Evolutionary conservation across 1,140 invertebrate genomes (phyloP).

Genomic region (Lasaia peninsularis): DNA sequence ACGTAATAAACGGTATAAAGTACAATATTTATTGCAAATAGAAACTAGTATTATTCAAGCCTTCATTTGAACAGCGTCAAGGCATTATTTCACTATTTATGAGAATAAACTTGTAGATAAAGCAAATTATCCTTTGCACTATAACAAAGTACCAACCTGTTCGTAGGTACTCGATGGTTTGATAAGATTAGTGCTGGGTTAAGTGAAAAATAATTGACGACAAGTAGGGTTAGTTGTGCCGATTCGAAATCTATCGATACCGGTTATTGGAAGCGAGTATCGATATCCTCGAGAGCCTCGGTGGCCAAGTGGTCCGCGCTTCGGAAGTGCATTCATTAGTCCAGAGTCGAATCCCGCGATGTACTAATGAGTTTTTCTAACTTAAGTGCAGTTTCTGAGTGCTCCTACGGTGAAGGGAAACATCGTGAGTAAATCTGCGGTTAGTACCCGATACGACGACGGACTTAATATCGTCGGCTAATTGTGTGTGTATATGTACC

Average conservation of each 20-base stretch:
- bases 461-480: no score
- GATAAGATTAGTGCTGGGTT: constrained; percentile 24
- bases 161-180: constrained; percentile 23
- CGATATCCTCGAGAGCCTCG: no score
- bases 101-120: constrained; percentile 12
- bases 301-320: no score
- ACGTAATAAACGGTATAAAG: neutral
- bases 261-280: neutral
- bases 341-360: no score
- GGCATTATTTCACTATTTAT: constrained; percentile 9
- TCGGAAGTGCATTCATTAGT: no score
- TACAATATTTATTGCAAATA: neutral
- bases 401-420: no score
- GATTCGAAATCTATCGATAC: no score
- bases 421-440: no score
- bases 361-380: no score
- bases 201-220: constrained; percentile 32
- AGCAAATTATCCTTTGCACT: constrained; percentile 12
- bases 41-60: constrained; percentile 5
- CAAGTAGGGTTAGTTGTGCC: neutral
- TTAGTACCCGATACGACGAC: no score
- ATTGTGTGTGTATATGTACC: no score
- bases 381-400: no score
- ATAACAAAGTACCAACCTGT: constrained; percentile 19
- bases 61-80: constrained; percentile 1